Evolutionary conservation across 2,888 invertebrate genomes (phyloP).

Genomic region (Panopea generosa): DNA sequence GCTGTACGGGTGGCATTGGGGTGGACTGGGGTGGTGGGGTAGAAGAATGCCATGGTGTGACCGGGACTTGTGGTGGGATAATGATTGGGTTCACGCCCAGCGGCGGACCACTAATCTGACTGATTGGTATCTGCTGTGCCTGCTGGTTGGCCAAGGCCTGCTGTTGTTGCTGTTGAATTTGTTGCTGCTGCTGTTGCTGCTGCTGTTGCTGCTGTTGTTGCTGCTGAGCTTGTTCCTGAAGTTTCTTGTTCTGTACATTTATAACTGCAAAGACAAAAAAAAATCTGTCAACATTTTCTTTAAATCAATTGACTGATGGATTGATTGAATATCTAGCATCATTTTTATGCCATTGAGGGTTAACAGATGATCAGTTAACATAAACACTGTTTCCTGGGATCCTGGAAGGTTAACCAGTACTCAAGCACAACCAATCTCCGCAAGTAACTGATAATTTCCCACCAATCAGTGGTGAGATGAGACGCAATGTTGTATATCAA

Average conservation of each 20-base stretch:
- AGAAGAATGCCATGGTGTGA: conserved; percentile 36
- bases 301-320: too few relatives aligned
- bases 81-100: conserved; percentile 3
- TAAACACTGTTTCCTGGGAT: too few relatives aligned
- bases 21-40: conserved; percentile 43
- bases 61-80: conserved; percentile 38
- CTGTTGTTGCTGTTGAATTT: conserved; percentile 69
- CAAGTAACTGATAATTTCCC: too few relatives aligned
- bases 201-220: conserved; percentile 78
- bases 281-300: too few relatives aligned
- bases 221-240: conserved; percentile 65
- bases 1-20: conserved; percentile 10
- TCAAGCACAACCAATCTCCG: too few relatives aligned
- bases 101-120: conserved; percentile 36
- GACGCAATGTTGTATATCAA: too few relatives aligned
- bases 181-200: conserved; percentile 72
- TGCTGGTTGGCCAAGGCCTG: conserved; percentile 83
- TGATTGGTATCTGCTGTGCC: conserved; percentile 68
- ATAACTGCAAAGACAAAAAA: conserved; percentile 64
- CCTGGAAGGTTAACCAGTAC: too few relatives aligned
- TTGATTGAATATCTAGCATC: too few relatives aligned
- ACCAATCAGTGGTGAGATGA: too few relatives aligned
- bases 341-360: too few relatives aligned
- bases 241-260: conserved; percentile 76
- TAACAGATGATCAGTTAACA: too few relatives aligned